phyloP scores from a whole-genome alignment of 2,888 invertebrate species.

The Hoplodrina ambigua region DNA sequence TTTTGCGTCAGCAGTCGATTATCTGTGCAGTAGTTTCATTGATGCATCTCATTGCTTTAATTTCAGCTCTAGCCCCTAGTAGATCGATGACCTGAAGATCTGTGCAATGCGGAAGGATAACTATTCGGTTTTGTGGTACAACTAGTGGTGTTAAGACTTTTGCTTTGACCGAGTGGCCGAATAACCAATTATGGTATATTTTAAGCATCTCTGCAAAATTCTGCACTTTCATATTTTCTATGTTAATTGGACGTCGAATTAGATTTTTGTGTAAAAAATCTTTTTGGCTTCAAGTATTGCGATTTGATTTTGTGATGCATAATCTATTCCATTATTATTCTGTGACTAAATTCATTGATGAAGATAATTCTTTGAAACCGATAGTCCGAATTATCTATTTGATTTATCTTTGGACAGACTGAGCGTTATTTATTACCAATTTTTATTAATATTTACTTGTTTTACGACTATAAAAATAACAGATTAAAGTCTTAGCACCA shows the following conservation, averaged over 20 bases:
- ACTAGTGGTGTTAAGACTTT: background rate
- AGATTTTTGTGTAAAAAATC: background rate
- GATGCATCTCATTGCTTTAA: constrained; percentile 41
- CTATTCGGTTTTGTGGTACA: constrained; percentile 7
- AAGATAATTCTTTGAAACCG: constrained; percentile 7
- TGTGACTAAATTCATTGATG: constrained; percentile 1
- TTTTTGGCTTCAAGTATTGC: no score
- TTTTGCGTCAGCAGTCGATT: constrained; percentile 54
- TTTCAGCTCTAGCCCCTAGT: constrained; percentile 37
- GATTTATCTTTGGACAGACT: constrained; percentile 1
- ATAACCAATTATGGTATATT: constrained; percentile 14
- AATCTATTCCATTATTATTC: no score
- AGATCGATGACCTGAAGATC: constrained; percentile 9
- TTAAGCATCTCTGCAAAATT: background rate
- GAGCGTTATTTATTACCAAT: background rate
- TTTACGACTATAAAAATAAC: background rate
- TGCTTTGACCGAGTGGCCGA: background rate
- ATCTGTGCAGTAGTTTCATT: constrained; percentile 48
- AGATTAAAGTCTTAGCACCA: background rate
- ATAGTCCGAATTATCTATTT: background rate
- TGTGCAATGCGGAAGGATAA: constrained; percentile 13
- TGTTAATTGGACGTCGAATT: background rate
- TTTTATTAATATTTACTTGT: constrained; percentile 10
- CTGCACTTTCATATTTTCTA: background rate
- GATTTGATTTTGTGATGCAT: no score